Conservation (phyloP, 2,113 vertebrate genomes). For the Ceyx melanurus region DNA sequence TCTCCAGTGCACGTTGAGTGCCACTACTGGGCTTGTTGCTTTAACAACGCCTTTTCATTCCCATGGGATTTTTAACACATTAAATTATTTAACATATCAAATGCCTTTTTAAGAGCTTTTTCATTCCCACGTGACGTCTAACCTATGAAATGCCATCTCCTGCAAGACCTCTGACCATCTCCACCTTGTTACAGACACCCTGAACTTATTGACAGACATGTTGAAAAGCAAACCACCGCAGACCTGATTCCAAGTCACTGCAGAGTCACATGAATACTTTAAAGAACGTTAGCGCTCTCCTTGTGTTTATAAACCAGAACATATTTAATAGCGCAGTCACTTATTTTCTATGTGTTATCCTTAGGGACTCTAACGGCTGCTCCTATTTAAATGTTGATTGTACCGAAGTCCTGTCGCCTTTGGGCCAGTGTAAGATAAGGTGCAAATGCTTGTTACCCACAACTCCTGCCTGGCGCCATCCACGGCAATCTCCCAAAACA, state of each 20-base stretch:
- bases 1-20: not conserved
- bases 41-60: not conserved
- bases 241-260: not conserved
- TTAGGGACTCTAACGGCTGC: not conserved
- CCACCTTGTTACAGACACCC: accelerated
- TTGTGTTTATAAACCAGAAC: accelerated
- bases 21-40: not conserved
- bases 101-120: not conserved
- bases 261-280: not conserved
- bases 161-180: not conserved
- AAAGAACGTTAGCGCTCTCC: accelerated
- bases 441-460: not conserved
- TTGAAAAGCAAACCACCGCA: not conserved
- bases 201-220: not conserved
- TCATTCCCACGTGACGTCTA: not conserved
- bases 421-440: not conserved
- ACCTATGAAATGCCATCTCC: not conserved
- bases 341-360: not conserved
- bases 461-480: not conserved
- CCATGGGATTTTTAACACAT: not conserved
- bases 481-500: accelerated
- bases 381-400: too few species aligned
- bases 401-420: accelerated
- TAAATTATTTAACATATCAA: not conserved
- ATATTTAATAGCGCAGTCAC: accelerated